phyloP scores from a whole-genome alignment of 37 sponge, comb jelly and placozoan species.

The Amphimedon queenslandica region DNA sequence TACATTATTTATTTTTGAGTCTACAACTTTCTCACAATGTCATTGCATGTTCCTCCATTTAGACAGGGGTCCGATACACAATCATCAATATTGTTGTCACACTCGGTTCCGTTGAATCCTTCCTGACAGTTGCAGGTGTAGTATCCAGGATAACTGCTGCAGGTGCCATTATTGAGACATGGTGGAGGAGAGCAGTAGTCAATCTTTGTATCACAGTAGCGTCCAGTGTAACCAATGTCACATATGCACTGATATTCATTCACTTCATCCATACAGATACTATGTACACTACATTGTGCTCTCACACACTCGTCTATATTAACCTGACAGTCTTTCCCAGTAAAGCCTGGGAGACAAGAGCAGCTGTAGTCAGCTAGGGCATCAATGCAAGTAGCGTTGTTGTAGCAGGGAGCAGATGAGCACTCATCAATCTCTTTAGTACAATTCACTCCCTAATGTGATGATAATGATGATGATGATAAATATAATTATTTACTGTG shows the following conservation, averaged over 20 bases:
- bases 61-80: neutral
- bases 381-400: neutral
- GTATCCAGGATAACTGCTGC: neutral
- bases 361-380: neutral
- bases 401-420: neutral
- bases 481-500: too few relatives aligned
- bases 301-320: conserved; percentile 9
- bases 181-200: conserved; percentile 2
- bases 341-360: conserved; percentile 1
- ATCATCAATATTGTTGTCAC: neutral
- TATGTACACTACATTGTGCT: neutral
- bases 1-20: neutral
- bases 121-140: neutral
- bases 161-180: conserved; percentile 42
- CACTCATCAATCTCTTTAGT: conserved; percentile 7
- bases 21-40: neutral
- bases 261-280: conserved; percentile 2
- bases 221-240: conserved; percentile 2
- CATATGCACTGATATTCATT: neutral
- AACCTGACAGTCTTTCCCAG: neutral
- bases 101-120: neutral
- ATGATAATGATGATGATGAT: neutral
- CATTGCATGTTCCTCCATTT: neutral
- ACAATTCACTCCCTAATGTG: neutral
- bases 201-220: conserved; percentile 3